phyloP scores from a whole-genome alignment of 2,797 vertebrate species.

The Periophthalmus magnuspinnatus region DNA sequence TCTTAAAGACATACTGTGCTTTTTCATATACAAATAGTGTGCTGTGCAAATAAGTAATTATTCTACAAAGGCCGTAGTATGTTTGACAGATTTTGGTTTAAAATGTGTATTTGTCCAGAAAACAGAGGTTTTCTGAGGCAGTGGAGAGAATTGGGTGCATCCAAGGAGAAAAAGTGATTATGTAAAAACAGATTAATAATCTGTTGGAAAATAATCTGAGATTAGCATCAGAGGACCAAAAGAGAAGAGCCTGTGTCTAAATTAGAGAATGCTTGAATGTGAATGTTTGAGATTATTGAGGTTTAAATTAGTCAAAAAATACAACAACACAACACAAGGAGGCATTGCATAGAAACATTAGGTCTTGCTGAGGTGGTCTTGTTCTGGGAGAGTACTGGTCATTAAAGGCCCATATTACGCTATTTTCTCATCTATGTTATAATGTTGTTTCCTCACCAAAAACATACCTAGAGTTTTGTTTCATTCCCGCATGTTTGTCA shows the following conservation, averaged over 20 bases:
- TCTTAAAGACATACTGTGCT: no score
- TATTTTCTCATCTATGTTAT: no score
- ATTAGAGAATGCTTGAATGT: background rate
- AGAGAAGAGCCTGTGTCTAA: background rate
- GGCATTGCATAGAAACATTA: background rate
- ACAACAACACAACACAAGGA: background rate
- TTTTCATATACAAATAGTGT: no score
- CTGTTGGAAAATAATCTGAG: slow-evolving; percentile 74
- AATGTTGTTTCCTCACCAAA: no score
- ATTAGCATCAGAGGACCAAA: slow-evolving; percentile 56
- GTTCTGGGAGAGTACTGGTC: no score
- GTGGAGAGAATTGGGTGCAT: slow-evolving; percentile 29
- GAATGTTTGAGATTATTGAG: background rate
- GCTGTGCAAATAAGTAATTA: no score
- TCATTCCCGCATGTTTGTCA: no score
- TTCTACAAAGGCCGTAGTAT: background rate
- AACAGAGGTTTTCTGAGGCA: background rate
- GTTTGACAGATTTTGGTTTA: background rate
- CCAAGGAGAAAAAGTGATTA: slow-evolving; percentile 54
- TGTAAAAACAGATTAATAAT: slow-evolving; percentile 71
- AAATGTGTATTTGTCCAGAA: background rate
- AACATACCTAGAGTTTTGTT: no score
- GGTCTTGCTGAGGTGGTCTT: background rate
- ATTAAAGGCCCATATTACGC: no score
- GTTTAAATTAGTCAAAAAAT: background rate